Evolutionary conservation across 2,888 invertebrate genomes (phyloP), one percentile per base, ranked within the genome.

Genomic region (Conus canariensis): DNA sequence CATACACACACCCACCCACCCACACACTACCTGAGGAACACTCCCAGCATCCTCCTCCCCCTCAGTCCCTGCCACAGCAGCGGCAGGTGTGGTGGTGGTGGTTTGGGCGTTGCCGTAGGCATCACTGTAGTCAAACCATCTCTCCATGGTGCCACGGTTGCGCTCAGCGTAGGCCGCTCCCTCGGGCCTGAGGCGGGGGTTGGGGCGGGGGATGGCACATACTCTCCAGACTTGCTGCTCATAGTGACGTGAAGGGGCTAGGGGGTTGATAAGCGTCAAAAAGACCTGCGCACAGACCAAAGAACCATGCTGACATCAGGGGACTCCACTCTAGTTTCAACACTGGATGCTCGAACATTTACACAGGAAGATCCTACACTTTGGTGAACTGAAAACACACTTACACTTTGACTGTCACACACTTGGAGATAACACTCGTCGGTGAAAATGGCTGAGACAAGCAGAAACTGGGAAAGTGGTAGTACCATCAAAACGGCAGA

Each of bases 171-270:
- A 93, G 22, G 90, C 91, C 45, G 92, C 90, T 9, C 94, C 95
- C 93, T 95, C 95, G 4, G 94, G 93, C 74, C 91, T 93, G 14
- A 94, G 87, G 25, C 94, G 91, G 9, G 94, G 94, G 86, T 95
- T 94, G 30, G 92, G 92, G 60, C 93, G 93, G 0, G 94, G 67
- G 92, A 92, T 22, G 93, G 93, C 85, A 92, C 92, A n/a, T 94
- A 94, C 83, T 91, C 92, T 91, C 94, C 94, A 30, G 30, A 30
- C 80, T 80, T 12, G 14, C 7, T 80, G 45, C 45, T 45, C 80
- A 80, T 80, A 25, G n/a, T 45, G 45, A 45, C 45, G 45, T 45
- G 45, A 45, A 45, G 45, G 45, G 16, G 67, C 12, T 67, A 45
- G 45, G 45, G 45, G 45, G 45, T 3, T 45, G 45, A 4, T 45